A percentile compares a stretch with the other conserved stretches of the same genome.
These are phyloP conservation scores for Julus scandinavius DNA, from an alignment of 2,888 invertebrate genomes.

Conservation along the genomic window DNA sequence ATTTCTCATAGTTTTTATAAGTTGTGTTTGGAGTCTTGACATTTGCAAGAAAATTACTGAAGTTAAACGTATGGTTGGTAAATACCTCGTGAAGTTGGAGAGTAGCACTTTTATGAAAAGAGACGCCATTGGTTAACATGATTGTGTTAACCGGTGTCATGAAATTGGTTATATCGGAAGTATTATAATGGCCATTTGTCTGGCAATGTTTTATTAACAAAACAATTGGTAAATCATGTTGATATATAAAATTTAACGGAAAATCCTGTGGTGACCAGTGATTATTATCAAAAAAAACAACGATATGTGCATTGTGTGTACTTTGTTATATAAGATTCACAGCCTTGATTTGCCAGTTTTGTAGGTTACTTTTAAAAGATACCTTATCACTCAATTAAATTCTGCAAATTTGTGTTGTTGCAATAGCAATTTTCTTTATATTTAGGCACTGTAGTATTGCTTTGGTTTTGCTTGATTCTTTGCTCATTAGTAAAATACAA, in stretches of 20 bases:
- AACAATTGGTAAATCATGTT: constrained; percentile 25
- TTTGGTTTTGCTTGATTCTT: not conserved
- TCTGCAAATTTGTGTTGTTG: not conserved
- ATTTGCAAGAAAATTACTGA: not conserved
- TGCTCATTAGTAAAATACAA: not conserved
- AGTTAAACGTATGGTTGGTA: not conserved
- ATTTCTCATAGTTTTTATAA: not conserved
- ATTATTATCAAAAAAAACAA: too few relatives aligned
- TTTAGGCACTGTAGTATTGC: not conserved
- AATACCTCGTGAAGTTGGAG: not conserved
- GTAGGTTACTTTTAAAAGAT: too few relatives aligned
- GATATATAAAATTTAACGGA: not conserved
- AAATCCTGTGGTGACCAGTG: not conserved
- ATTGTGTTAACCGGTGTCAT: not conserved
- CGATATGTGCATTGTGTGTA: too few relatives aligned
- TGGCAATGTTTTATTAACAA: not conserved
- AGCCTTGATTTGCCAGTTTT: too few relatives aligned
- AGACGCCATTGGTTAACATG: not conserved
- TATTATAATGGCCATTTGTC: not conserved
- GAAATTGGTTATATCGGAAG: not conserved
- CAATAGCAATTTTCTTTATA: not conserved
- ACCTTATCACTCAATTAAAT: too few relatives aligned
- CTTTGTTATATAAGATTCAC: too few relatives aligned
- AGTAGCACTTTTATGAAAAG: not conserved
- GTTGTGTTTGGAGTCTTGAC: not conserved